Evolutionary conservation across 1,140 invertebrate genomes (phyloP), one percentile per base, ranked within the genome.

Genomic region (Coelopa frigida): DNA sequence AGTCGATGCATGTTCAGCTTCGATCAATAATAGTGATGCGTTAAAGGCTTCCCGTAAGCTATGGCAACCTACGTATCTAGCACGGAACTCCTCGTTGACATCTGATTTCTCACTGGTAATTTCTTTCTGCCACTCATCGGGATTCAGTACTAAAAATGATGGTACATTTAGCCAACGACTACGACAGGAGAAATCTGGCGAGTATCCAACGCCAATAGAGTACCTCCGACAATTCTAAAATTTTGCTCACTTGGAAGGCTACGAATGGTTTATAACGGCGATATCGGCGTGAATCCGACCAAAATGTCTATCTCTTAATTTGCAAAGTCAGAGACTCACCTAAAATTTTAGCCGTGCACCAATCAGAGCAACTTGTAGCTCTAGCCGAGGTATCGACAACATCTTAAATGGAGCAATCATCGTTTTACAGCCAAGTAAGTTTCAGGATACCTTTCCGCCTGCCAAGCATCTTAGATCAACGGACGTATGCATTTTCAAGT

Each of bases 351-450:
- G 52, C 51, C 61, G 52, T 2, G 50, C 47, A 5, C 56, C 63
- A 12, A 71, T 40, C 1, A 70, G 27, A 1, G 69, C 68, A 6
- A 61, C 71, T 37, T 65, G 54, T 4, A 73, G 46, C 44, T 73
- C 71, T 3, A 73, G 42, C 14, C 64, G 47, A 0, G 71, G 70
- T 17, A 72, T 61, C 5, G 63, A n/a, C n/a, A 62, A 3, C 59
- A 24, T 1, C 39, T 23, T 42, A 46, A 1, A 8, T 11, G 29
- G 15, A 11, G 14, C 14, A 20, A 14, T 7, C 33, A n/a, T 4
- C 7, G 20, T 4, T 22, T 21, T 12, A 35, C 31, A 11, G 18
- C 15, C 4, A 23, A 12, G 3, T 12, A 4, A 10, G 18, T 10
- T 12, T n/a, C n/a, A n/a, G 24, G 29, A 44, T 20, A 40, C 6